A percentile compares a stretch with the other conserved stretches of the same genome.
Conservation (phyloP, 2,113 vertebrate genomes). For the Mormoops blainvillei region DNA sequence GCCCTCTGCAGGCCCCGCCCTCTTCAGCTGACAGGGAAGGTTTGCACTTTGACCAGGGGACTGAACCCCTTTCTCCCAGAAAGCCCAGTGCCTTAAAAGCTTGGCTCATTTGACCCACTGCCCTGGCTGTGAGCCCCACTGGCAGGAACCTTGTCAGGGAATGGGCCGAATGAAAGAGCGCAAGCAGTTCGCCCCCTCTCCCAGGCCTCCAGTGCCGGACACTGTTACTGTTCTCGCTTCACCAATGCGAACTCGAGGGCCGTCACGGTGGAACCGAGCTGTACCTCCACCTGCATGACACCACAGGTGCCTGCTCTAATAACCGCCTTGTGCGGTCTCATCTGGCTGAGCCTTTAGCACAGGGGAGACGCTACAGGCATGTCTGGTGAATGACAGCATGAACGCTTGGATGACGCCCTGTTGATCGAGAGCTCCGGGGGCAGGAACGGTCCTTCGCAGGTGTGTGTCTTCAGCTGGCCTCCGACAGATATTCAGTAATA, state of each 20-base stretch:
- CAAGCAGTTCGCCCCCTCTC: too few species aligned
- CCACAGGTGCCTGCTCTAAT: not conserved
- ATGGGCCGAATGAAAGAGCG: not conserved
- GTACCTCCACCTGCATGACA: not conserved
- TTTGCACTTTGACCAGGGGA: not conserved
- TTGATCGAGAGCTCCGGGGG: not conserved
- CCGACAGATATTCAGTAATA: fast-evolving
- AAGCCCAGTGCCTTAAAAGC: not conserved
- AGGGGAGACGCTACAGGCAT: fast-evolving
- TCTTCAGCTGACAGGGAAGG: not conserved
- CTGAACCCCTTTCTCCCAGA: not conserved
- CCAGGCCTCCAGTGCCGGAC: not conserved
- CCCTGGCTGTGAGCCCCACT: not conserved
- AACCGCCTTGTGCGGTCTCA: fast-evolving
- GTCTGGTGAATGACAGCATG: not conserved
- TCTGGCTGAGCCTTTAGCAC: not conserved
- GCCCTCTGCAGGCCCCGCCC: fast-evolving
- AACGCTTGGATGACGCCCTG: not conserved
- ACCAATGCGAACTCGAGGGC: fast-evolving
- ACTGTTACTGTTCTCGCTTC: not conserved
- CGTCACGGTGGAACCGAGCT: not conserved
- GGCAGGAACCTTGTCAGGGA: not conserved
- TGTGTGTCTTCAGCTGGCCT: not conserved
- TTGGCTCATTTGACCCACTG: not conserved
- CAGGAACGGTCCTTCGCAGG: not conserved